Evolutionary conservation across 2,888 invertebrate genomes (phyloP).

Genomic region (Lypha dubia): DNA sequence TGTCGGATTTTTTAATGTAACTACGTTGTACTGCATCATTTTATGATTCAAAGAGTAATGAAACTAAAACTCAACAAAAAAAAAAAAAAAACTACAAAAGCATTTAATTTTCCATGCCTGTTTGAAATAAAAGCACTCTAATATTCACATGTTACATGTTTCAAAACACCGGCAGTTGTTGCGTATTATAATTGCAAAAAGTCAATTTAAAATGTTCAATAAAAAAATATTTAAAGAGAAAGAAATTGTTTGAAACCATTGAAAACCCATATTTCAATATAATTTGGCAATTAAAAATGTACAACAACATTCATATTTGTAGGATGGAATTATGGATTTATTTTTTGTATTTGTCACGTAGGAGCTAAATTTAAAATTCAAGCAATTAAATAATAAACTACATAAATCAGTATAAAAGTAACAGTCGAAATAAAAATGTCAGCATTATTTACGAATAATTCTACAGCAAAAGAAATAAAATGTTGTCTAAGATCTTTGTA

Average conservation of each 20-base stretch:
- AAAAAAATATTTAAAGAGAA: background rate
- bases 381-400: slow-evolving; percentile 38
- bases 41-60: background rate
- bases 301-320: slow-evolving; percentile 25
- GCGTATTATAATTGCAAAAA: slow-evolving; percentile 1
- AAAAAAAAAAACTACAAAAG: background rate
- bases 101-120: background rate
- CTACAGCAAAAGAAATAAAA: slow-evolving; percentile 53
- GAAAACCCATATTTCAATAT: background rate
- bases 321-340: slow-evolving; percentile 46
- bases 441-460: slow-evolving; percentile 55
- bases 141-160: background rate
- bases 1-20: no score
- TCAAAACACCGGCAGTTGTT: slow-evolving; percentile 4
- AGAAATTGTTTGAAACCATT: background rate
- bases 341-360: slow-evolving; percentile 74
- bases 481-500: slow-evolving; percentile 72
- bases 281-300: background rate
- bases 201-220: background rate
- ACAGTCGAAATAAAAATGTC: background rate
- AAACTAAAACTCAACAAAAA: no score
- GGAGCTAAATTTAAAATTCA: slow-evolving; percentile 38
- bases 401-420: slow-evolving; percentile 59
- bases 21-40: background rate
- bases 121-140: background rate